These are phyloP conservation scores for Synergus itoensis DNA, from an alignment of 2,888 invertebrate genomes.

Conservation along the genomic window DNA sequence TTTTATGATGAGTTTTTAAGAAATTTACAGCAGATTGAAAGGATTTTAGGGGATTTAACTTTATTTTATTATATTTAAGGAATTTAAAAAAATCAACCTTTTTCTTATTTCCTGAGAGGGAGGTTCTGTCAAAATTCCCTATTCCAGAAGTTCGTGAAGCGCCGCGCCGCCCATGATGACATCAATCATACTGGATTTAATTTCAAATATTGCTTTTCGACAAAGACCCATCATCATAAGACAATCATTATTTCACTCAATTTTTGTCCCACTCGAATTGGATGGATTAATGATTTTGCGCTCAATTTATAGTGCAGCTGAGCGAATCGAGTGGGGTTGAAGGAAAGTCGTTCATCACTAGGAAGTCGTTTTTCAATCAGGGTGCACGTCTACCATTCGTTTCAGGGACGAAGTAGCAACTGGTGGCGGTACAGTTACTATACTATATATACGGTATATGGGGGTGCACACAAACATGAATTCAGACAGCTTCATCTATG, in stretches of 20 bases:
- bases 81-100: too few species aligned
- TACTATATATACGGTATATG: conserved; percentile 9
- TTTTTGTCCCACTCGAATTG: background rate
- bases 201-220: background rate
- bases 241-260: background rate
- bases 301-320: conserved; percentile 19
- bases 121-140: too few species aligned
- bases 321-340: conserved; percentile 23
- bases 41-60: too few species aligned
- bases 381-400: background rate
- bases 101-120: background rate
- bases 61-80: too few species aligned
- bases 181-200: background rate
- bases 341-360: conserved; percentile 39
- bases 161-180: background rate
- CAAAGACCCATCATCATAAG: background rate
- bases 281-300: conserved; percentile 30
- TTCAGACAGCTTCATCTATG: background rate
- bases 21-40: too few species aligned
- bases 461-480: conserved; percentile 1
- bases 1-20: too few species aligned
- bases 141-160: too few species aligned
- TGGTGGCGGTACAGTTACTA: conserved; percentile 27
- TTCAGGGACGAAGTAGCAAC: conserved; percentile 34
- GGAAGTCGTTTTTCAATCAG: conserved; percentile 42